Percentiles rank a stretch among this genome's conserved stretches.
phyloP scores from a whole-genome alignment of 2,888 invertebrate genomes.

The Morinoia aosen region DNA sequence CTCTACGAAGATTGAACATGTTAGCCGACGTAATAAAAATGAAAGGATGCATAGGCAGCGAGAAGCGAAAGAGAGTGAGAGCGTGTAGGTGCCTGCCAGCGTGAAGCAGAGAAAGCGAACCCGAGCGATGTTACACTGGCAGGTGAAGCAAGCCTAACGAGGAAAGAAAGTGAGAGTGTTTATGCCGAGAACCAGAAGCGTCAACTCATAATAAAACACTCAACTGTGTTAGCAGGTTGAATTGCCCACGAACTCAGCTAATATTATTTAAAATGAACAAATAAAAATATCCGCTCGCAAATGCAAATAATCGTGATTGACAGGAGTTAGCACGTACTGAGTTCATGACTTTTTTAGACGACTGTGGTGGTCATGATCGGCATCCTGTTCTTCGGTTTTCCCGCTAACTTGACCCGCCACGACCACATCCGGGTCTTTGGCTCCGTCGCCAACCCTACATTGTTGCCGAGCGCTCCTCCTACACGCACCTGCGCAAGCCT shows the following conservation, averaged over 20 bases:
- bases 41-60: not conserved
- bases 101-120: not conserved
- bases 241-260: not conserved
- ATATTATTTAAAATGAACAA: not conserved
- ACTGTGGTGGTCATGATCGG: not conserved
- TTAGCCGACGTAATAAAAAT: not conserved
- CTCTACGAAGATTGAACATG: not conserved
- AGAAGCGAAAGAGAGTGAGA: not conserved
- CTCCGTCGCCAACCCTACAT: not conserved
- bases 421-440: slow-evolving; percentile 46
- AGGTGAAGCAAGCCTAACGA: not conserved
- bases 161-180: slow-evolving; percentile 3
- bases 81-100: not conserved
- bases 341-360: not conserved
- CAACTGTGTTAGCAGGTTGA: not conserved
- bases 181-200: not conserved
- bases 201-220: not conserved
- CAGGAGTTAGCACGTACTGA: not conserved
- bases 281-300: not conserved
- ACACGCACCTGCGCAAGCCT: not conserved
- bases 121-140: not conserved
- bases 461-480: not conserved
- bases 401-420: slow-evolving; percentile 27
- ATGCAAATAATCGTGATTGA: not conserved
- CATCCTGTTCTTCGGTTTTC: slow-evolving; percentile 42